Percentiles rank a stretch among this genome's conserved stretches.
These are phyloP conservation scores for Morelia viridis DNA, from an alignment of 2,797 vertebrate species.

Conservation along the genomic window DNA sequence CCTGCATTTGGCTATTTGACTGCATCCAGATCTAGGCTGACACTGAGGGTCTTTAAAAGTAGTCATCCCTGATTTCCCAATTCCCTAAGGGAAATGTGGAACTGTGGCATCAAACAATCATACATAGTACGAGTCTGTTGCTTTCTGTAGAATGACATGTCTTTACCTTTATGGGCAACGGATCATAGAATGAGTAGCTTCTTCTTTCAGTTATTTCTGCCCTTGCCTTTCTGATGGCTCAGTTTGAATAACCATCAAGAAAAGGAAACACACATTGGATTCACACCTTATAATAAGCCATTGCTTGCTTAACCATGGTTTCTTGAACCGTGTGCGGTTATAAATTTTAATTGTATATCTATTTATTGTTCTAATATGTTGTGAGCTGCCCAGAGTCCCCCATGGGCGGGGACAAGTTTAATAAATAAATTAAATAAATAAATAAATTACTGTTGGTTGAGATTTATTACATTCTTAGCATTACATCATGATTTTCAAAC, in stretches of 20 bases:
- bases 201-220: neutral
- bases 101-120: neutral
- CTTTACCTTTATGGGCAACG: neutral
- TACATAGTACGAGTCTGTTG: neutral
- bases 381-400: no score
- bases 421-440: no score
- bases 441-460: neutral
- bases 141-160: neutral
- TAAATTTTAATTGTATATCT: no score
- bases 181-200: neutral
- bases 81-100: neutral
- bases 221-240: neutral
- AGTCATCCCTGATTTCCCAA: neutral
- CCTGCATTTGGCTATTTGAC: neutral
- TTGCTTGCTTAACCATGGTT: neutral
- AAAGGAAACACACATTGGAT: neutral
- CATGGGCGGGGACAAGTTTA: no score
- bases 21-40: neutral
- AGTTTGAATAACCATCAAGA: neutral
- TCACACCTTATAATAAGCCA: neutral
- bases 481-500: neutral
- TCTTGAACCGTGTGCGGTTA: neutral
- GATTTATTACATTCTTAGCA: neutral
- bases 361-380: no score
- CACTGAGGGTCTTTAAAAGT: neutral